These are phyloP conservation scores for Polypedilum pembai DNA, from an alignment of 1,140 invertebrate genomes.

Conservation along the genomic window DNA sequence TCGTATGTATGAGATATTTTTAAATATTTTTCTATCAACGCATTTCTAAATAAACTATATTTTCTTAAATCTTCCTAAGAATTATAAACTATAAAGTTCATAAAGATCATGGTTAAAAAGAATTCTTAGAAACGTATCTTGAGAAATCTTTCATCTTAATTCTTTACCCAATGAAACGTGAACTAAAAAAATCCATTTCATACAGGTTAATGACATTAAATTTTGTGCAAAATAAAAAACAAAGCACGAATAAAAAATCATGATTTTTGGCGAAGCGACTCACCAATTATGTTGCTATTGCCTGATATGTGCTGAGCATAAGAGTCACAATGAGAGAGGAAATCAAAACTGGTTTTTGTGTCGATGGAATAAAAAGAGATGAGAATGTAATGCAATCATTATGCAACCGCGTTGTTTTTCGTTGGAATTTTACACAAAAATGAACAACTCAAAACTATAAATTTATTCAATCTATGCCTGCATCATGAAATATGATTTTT, in stretches of 20 bases:
- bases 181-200: neutral
- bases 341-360: neutral
- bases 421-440: too few species aligned
- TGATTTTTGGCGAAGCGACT: neutral
- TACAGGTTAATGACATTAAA: neutral
- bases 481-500: slow-evolving; percentile 14
- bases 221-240: neutral
- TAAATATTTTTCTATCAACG: too few species aligned
- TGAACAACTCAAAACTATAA: neutral
- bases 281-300: too few species aligned
- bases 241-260: neutral
- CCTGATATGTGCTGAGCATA: too few species aligned
- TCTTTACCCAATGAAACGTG: too few species aligned
- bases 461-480: neutral
- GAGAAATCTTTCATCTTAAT: too few species aligned
- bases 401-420: neutral
- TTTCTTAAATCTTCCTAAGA: too few species aligned
- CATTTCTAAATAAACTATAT: too few species aligned
- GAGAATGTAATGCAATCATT: neutral
- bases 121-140: too few species aligned
- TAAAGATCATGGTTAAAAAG: too few species aligned
- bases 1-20: neutral
- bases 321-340: too few species aligned
- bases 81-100: too few species aligned
- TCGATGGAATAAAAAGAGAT: neutral